Evolutionary conservation across 2,113 vertebrate species (phyloP).

Genomic region (Archilochus colubris): DNA sequence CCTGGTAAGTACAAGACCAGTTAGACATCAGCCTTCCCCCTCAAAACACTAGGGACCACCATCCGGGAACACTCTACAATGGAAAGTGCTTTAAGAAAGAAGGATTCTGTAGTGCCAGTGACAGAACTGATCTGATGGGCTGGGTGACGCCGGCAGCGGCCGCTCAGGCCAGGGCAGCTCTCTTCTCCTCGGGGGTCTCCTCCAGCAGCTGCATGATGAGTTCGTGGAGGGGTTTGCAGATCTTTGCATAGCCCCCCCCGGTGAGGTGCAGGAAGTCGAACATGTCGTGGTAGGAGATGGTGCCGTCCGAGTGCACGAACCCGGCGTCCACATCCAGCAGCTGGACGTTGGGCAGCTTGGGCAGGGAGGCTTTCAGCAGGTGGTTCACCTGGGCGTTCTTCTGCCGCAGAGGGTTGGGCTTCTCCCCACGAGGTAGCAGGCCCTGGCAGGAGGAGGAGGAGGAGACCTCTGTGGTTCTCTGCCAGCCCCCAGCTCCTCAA

Average conservation of each 20-base stretch:
- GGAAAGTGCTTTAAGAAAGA: conserved; percentile 82
- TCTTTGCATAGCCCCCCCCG: conserved; percentile 84
- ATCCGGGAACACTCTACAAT: conserved; percentile 78
- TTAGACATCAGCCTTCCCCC: conserved; percentile 72
- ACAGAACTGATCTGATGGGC: conserved; percentile 77
- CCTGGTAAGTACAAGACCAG: conserved; percentile 53
- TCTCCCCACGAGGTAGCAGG: conserved; percentile 93
- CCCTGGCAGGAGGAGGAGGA: conserved; percentile 74
- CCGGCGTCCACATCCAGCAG: conserved; percentile 87
- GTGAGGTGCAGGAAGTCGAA: conserved; percentile 99
- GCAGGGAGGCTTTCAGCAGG: conserved; percentile 84
- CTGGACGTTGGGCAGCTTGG: conserved; percentile 85
- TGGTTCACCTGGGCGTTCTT: conserved; percentile 91
- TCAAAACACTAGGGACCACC: conserved; percentile 76
- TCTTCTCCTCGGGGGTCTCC: conserved; percentile 93
- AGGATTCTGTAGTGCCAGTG: conserved; percentile 82
- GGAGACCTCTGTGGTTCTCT: no score
- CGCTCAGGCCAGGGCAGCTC: conserved; percentile 89
- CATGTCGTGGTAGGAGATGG: conserved; percentile 93
- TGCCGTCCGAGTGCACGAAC: conserved; percentile 94
- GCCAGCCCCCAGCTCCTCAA: neutral
- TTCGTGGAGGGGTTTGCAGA: conserved; percentile 93
- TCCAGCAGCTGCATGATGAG: conserved; percentile 97
- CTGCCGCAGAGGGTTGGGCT: conserved; percentile 91
- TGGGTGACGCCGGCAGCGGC: conserved; percentile 47